Conservation (phyloP, 2,113 vertebrate species). For the Burhinus bistriatus region DNA sequence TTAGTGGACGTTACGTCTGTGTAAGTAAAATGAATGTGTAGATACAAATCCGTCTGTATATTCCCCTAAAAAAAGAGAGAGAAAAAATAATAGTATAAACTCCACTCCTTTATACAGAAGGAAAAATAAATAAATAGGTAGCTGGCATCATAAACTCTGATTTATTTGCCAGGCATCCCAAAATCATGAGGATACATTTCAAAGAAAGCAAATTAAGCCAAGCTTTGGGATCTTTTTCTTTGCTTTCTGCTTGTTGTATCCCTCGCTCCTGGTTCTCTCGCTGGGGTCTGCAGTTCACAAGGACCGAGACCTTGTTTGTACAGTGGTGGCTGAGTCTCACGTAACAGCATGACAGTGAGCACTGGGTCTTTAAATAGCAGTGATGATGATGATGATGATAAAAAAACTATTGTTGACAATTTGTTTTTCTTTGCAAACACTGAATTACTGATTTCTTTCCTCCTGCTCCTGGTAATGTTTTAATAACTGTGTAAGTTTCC, state of each 20-base stretch:
- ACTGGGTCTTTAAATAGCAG: background rate
- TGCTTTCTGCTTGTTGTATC: background rate
- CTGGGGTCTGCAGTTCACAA: background rate
- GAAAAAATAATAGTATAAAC: background rate
- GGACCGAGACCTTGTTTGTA: background rate
- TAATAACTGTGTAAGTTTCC: background rate
- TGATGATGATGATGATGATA: background rate
- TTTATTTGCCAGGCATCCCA: background rate
- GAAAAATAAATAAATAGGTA: background rate
- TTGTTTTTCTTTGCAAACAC: background rate
- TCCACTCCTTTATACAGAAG: background rate
- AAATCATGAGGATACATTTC: background rate
- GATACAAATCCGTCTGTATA: background rate
- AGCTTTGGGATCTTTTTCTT: background rate
- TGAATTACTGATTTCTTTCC: background rate
- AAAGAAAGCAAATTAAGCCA: background rate
- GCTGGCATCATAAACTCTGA: background rate
- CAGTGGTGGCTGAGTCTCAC: background rate
- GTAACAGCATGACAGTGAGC: accelerated
- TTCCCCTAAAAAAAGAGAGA: background rate
- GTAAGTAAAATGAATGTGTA: background rate
- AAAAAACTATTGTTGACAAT: background rate
- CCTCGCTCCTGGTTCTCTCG: accelerated
- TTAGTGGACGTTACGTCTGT: background rate
- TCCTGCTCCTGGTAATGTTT: background rate